Conservation (phyloP, 1,140 invertebrate genomes). For the Coenobita brevimanus region DNA sequence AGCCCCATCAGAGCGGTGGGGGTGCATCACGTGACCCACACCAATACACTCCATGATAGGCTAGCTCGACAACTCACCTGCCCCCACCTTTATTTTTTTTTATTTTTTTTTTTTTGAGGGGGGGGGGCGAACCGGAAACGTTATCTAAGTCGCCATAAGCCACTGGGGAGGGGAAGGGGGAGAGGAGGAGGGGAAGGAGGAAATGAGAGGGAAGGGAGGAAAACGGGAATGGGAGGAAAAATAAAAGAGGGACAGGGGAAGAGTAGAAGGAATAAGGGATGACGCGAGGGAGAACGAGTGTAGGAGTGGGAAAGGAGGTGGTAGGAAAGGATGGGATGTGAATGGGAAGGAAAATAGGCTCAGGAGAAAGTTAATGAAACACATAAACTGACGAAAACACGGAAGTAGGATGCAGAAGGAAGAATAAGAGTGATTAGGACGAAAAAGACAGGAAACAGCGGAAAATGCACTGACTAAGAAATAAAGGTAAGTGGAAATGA, state of each 20-base stretch:
- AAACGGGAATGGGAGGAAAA: neutral
- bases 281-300: too few relatives aligned
- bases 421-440: neutral
- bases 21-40: too few relatives aligned
- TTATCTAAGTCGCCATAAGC: too few relatives aligned
- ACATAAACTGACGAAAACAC: neutral
- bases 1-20: too few relatives aligned
- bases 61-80: too few relatives aligned
- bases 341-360: neutral
- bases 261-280: too few relatives aligned
- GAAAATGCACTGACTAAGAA: neutral
- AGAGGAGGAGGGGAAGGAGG: neutral
- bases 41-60: too few relatives aligned
- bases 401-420: neutral
- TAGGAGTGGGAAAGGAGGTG: neutral
- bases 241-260: too few relatives aligned
- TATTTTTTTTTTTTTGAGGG: too few relatives aligned
- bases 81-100: too few relatives aligned
- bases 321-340: neutral
- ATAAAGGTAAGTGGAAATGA: neutral
- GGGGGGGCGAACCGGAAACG: too few relatives aligned
- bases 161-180: neutral
- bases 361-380: neutral
- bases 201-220: neutral
- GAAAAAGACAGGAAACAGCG: neutral